Evolutionary conservation across 1,140 invertebrate genomes (phyloP).

Genomic region (Odontomachus brunneus): DNA sequence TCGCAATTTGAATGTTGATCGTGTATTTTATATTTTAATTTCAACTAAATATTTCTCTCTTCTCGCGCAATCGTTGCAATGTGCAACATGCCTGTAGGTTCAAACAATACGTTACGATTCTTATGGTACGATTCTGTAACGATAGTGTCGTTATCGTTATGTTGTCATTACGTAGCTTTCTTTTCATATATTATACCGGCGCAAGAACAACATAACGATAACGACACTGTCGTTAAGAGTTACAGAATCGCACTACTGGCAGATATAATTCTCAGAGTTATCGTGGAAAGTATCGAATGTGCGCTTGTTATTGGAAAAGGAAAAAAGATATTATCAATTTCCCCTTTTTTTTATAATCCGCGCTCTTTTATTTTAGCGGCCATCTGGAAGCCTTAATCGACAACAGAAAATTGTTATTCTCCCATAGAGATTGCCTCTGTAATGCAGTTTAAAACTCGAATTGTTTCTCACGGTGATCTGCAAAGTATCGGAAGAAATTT

Average conservation of each 20-base stretch:
- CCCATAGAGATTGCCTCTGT: background rate
- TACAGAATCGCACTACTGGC: no score
- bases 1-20: no score
- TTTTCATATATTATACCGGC: no score
- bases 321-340: background rate
- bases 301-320: background rate
- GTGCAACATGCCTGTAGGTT: no score
- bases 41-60: no score
- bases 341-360: background rate
- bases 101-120: background rate
- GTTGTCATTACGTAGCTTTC: no score
- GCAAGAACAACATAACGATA: no score
- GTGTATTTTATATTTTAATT: background rate
- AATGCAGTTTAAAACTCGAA: background rate
- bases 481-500: constrained; percentile 20
- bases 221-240: no score
- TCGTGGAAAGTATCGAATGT: background rate
- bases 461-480: constrained; percentile 16
- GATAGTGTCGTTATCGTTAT: no score
- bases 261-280: background rate
- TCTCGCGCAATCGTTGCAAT: no score
- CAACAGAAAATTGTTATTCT: constrained; percentile 30
- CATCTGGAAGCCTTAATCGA: background rate
- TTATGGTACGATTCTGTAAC: no score
- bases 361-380: background rate